Conservation (phyloP, 2,888 invertebrate species). For the Diogma glabrata region DNA sequence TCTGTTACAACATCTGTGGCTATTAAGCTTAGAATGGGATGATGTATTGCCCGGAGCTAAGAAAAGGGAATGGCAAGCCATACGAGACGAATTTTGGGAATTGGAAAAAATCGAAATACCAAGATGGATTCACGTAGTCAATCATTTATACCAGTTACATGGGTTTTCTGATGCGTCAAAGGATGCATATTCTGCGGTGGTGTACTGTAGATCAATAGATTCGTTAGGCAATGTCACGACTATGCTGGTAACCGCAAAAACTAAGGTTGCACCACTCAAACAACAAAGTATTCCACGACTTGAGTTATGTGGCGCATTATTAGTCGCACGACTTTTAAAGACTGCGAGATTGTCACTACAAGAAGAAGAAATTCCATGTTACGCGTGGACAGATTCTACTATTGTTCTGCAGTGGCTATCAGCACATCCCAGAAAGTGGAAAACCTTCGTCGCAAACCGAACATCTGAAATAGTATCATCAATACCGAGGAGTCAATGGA, state of each 20-base stretch:
- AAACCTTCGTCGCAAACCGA: no score
- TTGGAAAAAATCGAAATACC: no score
- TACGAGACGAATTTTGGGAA: no score
- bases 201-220: conserved; percentile 5
- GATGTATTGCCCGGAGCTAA: not conserved
- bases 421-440: no score
- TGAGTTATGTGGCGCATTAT: conserved; percentile 17
- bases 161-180: conserved; percentile 14
- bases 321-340: no score
- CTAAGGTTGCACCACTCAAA: conserved; percentile 15
- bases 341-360: no score
- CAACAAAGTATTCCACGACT: conserved; percentile 19
- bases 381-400: no score
- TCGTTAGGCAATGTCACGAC: not conserved
- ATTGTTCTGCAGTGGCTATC: no score
- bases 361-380: no score
- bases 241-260: conserved; percentile 8
- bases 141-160: not conserved
- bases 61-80: not conserved
- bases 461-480: no score
- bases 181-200: not conserved
- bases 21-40: not conserved
- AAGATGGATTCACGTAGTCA: no score
- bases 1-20: not conserved
- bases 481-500: no score